phyloP scores from a whole-genome alignment of 2,797 vertebrate genomes.

The Halcyon chelicuti region DNA sequence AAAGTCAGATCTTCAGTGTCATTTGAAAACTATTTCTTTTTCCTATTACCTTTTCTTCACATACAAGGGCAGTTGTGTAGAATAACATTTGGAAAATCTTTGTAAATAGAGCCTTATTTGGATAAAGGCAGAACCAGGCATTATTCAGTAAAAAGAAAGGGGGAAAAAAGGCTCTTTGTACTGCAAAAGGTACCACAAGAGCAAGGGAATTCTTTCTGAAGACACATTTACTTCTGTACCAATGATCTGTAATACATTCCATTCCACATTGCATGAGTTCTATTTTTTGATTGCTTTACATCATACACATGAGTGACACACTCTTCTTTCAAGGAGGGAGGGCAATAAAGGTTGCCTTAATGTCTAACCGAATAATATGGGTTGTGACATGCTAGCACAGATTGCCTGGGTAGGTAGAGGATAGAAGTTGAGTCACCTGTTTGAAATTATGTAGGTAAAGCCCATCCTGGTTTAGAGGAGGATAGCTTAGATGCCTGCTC shows the following conservation, averaged over 20 bases:
- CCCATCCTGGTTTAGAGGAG: not conserved
- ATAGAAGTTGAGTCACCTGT: not conserved
- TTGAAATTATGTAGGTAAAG: not conserved
- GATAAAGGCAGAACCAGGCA: not conserved
- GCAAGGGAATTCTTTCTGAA: not conserved
- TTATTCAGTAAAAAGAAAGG: not conserved
- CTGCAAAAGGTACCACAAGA: not conserved
- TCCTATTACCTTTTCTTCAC: slow-evolving; percentile 13
- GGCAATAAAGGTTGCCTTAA: not conserved
- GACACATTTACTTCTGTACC: not conserved
- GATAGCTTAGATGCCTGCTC: not conserved
- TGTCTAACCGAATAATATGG: not conserved
- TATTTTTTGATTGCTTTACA: not conserved
- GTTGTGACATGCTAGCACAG: not conserved
- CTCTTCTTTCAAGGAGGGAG: not conserved
- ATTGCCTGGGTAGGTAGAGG: not conserved
- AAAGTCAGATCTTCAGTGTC: not conserved
- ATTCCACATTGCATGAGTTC: not conserved
- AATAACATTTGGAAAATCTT: slow-evolving; percentile 31
- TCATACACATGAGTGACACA: not conserved
- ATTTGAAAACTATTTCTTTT: slow-evolving; percentile 36
- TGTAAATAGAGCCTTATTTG: not conserved
- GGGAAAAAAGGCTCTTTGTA: not conserved
- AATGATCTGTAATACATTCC: not conserved
- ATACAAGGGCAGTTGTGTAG: not conserved